phyloP scores from a whole-genome alignment of 2,113 vertebrate genomes.

The Hydrolagus affinis region DNA sequence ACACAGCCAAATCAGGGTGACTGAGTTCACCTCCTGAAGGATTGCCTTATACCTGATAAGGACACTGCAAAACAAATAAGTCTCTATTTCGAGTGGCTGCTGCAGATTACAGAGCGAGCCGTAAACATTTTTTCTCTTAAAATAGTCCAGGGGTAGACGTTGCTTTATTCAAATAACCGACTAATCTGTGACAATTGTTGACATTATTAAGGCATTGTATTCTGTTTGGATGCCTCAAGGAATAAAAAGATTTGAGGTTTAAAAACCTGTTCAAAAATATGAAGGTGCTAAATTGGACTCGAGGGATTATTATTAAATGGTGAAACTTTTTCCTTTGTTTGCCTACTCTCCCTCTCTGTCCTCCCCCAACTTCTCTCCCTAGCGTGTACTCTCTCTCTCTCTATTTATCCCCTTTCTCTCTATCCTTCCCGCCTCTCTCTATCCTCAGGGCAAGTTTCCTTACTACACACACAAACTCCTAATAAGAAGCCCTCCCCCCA shows the following conservation, averaged over 20 bases:
- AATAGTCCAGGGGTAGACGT: neutral
- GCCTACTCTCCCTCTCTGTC: slow-evolving; percentile 26
- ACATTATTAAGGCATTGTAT: too few relatives aligned
- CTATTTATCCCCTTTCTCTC: too few relatives aligned
- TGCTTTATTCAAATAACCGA: neutral
- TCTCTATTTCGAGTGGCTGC: neutral
- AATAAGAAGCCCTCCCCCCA: too few relatives aligned
- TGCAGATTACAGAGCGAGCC: neutral
- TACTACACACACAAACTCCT: too few relatives aligned
- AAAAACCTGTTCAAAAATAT: neutral
- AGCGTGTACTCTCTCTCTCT: too few relatives aligned
- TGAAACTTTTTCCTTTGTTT: neutral
- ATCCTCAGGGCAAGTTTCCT: too few relatives aligned
- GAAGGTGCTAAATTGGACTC: neutral
- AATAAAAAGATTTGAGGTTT: neutral
- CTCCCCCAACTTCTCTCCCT: too few relatives aligned
- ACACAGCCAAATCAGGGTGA: neutral
- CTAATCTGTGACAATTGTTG: slow-evolving; percentile 23
- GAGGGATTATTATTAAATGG: neutral
- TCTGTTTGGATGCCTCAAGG: neutral
- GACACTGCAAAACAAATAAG: neutral
- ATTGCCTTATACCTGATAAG: neutral
- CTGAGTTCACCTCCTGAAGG: neutral
- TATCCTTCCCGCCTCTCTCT: too few relatives aligned
- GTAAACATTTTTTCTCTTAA: neutral